phyloP scores from a whole-genome alignment of 2,113 vertebrate species.

The Brachyhypopomus gauderio region DNA sequence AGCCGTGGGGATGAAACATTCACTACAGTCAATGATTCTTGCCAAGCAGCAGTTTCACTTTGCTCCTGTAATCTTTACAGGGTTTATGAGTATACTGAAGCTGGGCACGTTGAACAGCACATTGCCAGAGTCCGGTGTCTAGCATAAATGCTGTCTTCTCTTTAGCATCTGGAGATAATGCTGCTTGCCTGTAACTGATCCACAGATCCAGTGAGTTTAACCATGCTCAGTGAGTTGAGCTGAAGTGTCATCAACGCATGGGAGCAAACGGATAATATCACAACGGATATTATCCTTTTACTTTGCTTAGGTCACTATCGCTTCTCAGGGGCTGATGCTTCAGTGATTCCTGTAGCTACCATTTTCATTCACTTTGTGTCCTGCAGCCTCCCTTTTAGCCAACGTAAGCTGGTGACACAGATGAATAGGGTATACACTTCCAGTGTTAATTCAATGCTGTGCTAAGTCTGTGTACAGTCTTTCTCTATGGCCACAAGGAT shows the following conservation, averaged over 20 bases:
- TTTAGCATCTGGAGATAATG: neutral
- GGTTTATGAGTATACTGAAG: neutral
- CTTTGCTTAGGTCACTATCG: no score
- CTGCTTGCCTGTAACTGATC: neutral
- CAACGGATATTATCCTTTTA: no score
- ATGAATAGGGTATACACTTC: no score
- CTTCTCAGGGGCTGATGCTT: no score
- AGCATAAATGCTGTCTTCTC: neutral
- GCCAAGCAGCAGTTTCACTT: neutral
- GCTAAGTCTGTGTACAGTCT: neutral
- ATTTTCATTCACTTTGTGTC: no score
- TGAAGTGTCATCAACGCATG: neutral
- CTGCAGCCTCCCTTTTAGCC: no score
- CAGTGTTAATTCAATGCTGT: neutral
- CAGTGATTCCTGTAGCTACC: no score
- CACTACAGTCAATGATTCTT: neutral
- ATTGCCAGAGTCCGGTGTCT: neutral
- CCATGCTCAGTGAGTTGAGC: neutral
- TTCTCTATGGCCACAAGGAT: neutral
- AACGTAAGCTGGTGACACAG: no score
- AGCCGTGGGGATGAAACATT: neutral
- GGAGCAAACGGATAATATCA: neutral
- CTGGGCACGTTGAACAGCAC: neutral
- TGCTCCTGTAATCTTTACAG: neutral
- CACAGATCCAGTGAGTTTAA: neutral